These are phyloP conservation scores for Darevskia nairensis DNA, from an alignment of 2,797 vertebrate species.

Conservation along the genomic window DNA sequence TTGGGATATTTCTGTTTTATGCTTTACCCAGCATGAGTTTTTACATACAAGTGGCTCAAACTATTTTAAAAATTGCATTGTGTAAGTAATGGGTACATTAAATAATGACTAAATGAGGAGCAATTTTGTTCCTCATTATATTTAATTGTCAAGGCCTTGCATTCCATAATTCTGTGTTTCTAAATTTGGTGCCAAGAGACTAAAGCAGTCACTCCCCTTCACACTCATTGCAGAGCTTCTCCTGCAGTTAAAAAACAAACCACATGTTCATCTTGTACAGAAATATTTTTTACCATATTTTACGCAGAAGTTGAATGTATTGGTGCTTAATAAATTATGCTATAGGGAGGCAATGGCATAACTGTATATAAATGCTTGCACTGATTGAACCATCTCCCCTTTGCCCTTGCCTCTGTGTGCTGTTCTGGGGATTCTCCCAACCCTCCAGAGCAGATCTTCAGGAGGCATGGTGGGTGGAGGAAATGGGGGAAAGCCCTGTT, in stretches of 20 bases:
- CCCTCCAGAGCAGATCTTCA: too few relatives aligned
- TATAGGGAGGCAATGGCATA: neutral
- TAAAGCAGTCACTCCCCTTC: too few relatives aligned
- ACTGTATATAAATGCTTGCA: neutral
- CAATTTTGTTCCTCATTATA: neutral
- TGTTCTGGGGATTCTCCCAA: too few relatives aligned
- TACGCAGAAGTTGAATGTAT: neutral
- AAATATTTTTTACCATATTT: neutral
- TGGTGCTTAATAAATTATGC: neutral
- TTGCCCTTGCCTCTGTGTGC: too few relatives aligned
- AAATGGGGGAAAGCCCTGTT: too few relatives aligned
- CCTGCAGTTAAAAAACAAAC: neutral
- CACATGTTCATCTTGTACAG: neutral
- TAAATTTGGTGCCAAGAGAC: neutral
- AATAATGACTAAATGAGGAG: neutral
- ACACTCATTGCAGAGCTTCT: neutral
- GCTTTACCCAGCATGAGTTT: neutral
- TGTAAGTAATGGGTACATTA: neutral
- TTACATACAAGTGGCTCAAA: neutral
- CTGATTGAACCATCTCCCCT: too few relatives aligned
- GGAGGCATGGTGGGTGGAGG: too few relatives aligned
- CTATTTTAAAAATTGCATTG: neutral
- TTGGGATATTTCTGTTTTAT: neutral
- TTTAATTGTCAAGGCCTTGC: neutral
- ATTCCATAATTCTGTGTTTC: neutral